Base-by-base conservation (phyloP, 2,888 invertebrate genomes). In the Koerneria pararmatus region DNA sequence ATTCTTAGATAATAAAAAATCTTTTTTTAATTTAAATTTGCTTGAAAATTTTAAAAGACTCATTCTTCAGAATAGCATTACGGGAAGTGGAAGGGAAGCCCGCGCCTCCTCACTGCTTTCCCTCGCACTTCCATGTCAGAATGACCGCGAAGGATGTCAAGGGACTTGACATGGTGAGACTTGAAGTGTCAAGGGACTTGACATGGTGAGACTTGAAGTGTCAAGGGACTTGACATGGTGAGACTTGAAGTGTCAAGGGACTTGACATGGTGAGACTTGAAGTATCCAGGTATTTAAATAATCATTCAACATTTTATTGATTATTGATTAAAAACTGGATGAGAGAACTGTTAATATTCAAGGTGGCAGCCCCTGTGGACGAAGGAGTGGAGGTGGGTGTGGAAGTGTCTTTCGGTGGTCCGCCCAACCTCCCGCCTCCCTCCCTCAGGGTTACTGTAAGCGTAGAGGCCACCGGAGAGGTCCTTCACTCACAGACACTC, bases 81-180 rank as follows among this genome's bases (percentile, higher is more conserved):
- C 34, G 27, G 4, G 37, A 8, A 32, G 15, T 4, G 15, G 32
- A 22, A 41, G 53, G 48, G 19, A 41, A 49, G 22, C 32, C 69
- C 3, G 37, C 70, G 1, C 66, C 69, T 37, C 71, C 72, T 19
- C 76, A 73, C 66, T 73, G 67, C 49, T 74, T 74, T 74, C 74
- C 74, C 8, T 60, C 68, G 11, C 68, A 70, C 48, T 74, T 74
- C 68, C 68, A 67, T 19, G 72, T 74, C 11, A 61, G 66, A 8
- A 74, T 76, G 74, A 72, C 72, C 0, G 58, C 71, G 37, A 69
- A 68, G 19, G 76, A 76, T 69, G 76, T 76, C 22, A 71, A 70
- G 29, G 69, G 68, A 24, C 63, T 76, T 32, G 74, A 76, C 11
- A 71, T 74, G 66, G 71, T 74, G n/a, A 54, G 64, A 56, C 5